Base-by-base conservation (phyloP, 2,113 vertebrate genomes). In the Xiphophorus maculatus region DNA sequence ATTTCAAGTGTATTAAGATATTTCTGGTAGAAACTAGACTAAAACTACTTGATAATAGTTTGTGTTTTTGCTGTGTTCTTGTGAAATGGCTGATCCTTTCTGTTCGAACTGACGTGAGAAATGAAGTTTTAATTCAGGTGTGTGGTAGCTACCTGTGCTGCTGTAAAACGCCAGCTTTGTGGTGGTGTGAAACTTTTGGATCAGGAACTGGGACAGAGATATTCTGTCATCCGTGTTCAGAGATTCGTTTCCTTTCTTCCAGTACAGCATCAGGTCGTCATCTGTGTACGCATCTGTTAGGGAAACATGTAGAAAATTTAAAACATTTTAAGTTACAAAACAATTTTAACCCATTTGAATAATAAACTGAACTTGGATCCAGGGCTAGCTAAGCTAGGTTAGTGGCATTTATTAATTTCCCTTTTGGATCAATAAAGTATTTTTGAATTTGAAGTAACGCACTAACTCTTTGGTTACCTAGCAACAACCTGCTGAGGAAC, bases 211-310 rank as follows among this genome's bases (percentile, higher is more conserved):
- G 4, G 98, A 99, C 51, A 99, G 92, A 0, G 97, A 99, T 90
- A 99, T 99, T 75, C 96, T 95, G 76, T 99, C 98, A 5, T 99
- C 97, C 1, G 97, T 99, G 94, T 98, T 98, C 64, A 99, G 88
- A 71, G 98, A 99, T 64, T 98, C 97, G 0, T 99, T 99, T 66
- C 97, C 98, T 71, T 98, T 99, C 93, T 99, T 99, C 98, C 98
- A 99, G 91, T 99, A 99, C 3, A 99, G 93, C 97, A 99, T 99
- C 68, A 99, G 94, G 84, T 99, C 98, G 3, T 99, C 98, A 69
- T 99, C 98, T 0, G 98, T 99, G 87, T 99, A 99, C 3, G 98
- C 98, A 91, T 99, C 98, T 99, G 84, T 22, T 64, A 51, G 62
- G 35, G 29, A 54, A 17, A 77, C 28, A 69, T 28, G 37, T 1